Conservation (phyloP, 2,113 vertebrate species). For the Misgurnus anguillicaudatus region DNA sequence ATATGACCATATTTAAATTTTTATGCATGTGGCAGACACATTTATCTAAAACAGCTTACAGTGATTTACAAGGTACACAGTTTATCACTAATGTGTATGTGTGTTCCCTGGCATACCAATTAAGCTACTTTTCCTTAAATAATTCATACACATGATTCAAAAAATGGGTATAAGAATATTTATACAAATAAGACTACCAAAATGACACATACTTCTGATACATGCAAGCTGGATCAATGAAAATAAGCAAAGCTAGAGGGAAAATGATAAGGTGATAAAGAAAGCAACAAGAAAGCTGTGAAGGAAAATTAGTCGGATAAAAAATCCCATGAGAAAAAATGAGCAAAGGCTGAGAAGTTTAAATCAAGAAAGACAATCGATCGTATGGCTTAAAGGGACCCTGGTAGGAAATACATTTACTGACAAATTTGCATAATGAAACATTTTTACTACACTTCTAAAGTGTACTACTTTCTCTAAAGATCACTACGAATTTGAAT, state of each 20-base stretch:
- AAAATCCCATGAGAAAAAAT: not conserved
- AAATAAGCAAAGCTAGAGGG: not conserved
- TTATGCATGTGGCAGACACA: too few species aligned
- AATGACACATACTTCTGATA: not conserved
- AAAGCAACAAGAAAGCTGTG: not conserved
- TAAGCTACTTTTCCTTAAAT: not conserved
- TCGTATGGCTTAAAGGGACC: not conserved
- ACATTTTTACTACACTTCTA: not conserved
- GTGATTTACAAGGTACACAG: too few species aligned
- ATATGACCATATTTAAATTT: not conserved
- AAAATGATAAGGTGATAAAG: slow-evolving; percentile 11
- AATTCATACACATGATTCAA: not conserved
- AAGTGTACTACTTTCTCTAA: not conserved
- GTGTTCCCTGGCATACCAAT: too few species aligned
- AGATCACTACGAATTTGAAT: not conserved
- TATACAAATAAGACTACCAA: too few species aligned
- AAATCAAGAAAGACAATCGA: not conserved
- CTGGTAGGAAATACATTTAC: not conserved
- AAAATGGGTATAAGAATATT: not conserved
- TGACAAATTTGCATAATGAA: not conserved
- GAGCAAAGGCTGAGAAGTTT: not conserved
- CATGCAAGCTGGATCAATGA: not conserved
- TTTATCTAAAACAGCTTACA: too few species aligned
- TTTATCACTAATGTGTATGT: too few species aligned
- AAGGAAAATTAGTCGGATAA: not conserved